Base-by-base conservation (phyloP, 2,888 invertebrate genomes). In the Helleia helle region DNA sequence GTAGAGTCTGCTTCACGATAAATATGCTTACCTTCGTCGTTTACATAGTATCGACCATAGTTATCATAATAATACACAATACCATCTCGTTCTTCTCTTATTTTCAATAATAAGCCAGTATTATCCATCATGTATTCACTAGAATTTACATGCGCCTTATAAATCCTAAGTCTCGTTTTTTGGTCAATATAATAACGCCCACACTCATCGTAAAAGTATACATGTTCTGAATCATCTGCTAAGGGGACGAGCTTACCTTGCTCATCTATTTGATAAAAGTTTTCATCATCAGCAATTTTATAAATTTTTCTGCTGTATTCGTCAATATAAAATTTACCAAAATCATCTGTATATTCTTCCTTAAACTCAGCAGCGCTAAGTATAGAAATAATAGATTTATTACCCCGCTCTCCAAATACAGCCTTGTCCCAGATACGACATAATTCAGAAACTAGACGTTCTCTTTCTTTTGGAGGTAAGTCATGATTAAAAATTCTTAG, bases 81-180 rank as follows among this genome's bases (percentile, higher is more conserved):
- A 9, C 75, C 80, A 42, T 79, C 71, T 42, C 65, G 59, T 42
- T 59, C 63, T 58, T 83, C 84, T 56, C 76, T 76, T 8, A 66
- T 50, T 60, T 84, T 81, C 38, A 81, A 42, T 34, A 84, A 56
- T 17, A 67, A 53, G 25, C 84, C 84, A 22, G 68, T 49, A n/a
- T 67, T 62, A 46, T 75, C 74, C 74, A 84, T 71, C 65, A 79
- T 70, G 46, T 75, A 84, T 52, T 84, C 84, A 52, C 83, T 83
- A 3, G 76, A 69, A 44, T 64, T 62, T 15, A 52, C 62, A 49
- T 70, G 65, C 41, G 76, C 73, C 65, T 79, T 84, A 44, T 84
- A 84, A 29, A 80, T 56, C 49, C 75, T 62, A 50, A 77, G 69
- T 48, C 66, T 69, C 14, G 68, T 69, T 43, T 60, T 65, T 4